Evolutionary conservation across 1,140 invertebrate species (phyloP).

Genomic region (Agraylea sexmaculata): DNA sequence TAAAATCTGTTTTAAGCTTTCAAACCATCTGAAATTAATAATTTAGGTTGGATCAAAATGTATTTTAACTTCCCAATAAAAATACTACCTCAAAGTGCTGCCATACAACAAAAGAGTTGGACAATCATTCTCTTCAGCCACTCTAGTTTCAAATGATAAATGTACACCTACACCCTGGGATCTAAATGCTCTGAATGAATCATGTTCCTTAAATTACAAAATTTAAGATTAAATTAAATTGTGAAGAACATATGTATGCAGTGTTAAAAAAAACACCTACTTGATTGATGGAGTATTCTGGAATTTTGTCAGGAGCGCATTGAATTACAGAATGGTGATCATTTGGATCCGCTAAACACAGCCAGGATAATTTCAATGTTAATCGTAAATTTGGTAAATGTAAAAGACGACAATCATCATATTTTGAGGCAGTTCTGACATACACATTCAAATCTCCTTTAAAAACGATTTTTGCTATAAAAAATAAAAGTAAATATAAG

Average conservation of each 20-base stretch:
- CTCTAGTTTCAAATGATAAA: constrained; percentile 80
- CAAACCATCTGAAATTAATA: constrained; percentile 62
- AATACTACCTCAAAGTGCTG: constrained; percentile 57
- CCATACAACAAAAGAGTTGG: constrained; percentile 80
- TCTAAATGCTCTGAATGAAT: constrained; percentile 82
- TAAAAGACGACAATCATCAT: constrained; percentile 89
- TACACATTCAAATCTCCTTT: constrained; percentile 79
- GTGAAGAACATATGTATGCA: background rate
- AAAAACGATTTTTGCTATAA: constrained; percentile 66
- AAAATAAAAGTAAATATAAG: constrained; percentile 10
- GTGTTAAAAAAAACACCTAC: constrained; percentile 27
- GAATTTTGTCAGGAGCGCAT: constrained; percentile 91
- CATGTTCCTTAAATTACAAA: constrained; percentile 49
- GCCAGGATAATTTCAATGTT: constrained; percentile 79
- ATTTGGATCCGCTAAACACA: constrained; percentile 82
- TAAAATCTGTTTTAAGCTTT: constrained; percentile 91
- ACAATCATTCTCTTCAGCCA: constrained; percentile 49
- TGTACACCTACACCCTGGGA: constrained; percentile 87
- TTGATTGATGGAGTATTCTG: constrained; percentile 93
- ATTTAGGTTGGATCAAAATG: background rate
- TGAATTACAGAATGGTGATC: constrained; percentile 95
- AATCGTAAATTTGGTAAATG: constrained; percentile 84
- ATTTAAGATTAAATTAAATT: background rate
- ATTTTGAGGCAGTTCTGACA: constrained; percentile 93
- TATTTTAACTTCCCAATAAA: constrained; percentile 32